Base-by-base conservation (phyloP, 1,140 invertebrate species). In the Orchestia grillus region DNA sequence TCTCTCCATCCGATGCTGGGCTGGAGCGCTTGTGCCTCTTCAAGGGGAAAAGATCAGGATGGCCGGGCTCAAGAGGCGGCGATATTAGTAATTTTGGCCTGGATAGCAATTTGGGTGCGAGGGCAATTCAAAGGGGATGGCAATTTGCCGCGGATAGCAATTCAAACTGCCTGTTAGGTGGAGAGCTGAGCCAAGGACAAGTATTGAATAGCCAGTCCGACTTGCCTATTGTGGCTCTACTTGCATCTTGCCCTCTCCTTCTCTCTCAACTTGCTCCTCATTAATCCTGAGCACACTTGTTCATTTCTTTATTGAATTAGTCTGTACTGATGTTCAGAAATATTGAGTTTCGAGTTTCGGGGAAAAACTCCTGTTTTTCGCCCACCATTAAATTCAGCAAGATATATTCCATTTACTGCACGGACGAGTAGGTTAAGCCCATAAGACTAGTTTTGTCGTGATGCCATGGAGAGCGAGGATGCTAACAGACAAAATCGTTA, bases 31-130 rank as follows among this genome's bases (percentile, higher is more conserved):
- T 8, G 41, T 91, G 40, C 92, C 92, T 44, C 92, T 44, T 94
- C 43, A 94, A 94, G 92, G 44, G 92, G 92, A 44, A 94, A 94
- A 47, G 92, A 94, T 94, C 47, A 94, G 43, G 92, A 94, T 94
- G 43, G 92, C 44, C 44, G 92, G 92, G 44, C 44, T 94, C 92
- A 47, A 94, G 92, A 94, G 92, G 92, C 92, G 44, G 92, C 92
- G 92, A 94, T 94, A 94, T 94, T 94, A 94, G 92, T 94, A 94
- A 94, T 94, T 94, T 94, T 94, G 92, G 92, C 92, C 92, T 94
- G 92, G 92, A 94, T 94, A 45, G 92, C 92, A 94, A 94, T 94
- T 94, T 94, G 92, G 92, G 92, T 45, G 92, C 88, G 92, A 94
- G 92, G 92, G 92, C 92, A 94, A 94, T 94, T 94, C 92, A 94